These are phyloP conservation scores for Allobates femoralis DNA, from an alignment of 2,797 vertebrate species.

Conservation along the genomic window DNA sequence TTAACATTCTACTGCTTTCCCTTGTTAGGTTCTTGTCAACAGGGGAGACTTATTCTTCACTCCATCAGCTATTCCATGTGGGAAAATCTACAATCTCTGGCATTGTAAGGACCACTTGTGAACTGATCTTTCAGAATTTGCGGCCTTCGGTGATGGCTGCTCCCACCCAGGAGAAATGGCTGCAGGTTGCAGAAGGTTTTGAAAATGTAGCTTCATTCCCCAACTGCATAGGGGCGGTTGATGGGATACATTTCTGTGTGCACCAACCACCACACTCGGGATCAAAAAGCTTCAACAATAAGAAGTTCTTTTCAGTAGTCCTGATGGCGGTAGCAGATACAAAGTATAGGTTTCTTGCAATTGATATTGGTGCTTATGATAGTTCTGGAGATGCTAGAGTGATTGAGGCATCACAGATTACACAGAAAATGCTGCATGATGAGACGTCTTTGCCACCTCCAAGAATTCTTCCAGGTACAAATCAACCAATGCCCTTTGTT, in stretches of 20 bases:
- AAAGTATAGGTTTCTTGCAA: slow-evolving; percentile 24
- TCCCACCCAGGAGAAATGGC: background rate
- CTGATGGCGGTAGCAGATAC: slow-evolving; percentile 25
- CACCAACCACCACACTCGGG: slow-evolving; percentile 24
- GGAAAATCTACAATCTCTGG: slow-evolving; percentile 29
- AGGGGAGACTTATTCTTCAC: slow-evolving; percentile 28
- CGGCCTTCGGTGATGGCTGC: background rate
- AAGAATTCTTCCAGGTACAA: background rate
- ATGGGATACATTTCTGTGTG: slow-evolving; percentile 25
- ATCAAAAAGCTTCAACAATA: slow-evolving; percentile 9
- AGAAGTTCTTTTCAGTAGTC: slow-evolving; percentile 26
- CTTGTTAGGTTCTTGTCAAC: slow-evolving; percentile 26
- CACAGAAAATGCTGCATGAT: slow-evolving; percentile 5
- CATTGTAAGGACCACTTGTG: slow-evolving; percentile 28
- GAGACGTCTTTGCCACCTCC: background rate
- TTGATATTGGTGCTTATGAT: slow-evolving; percentile 12
- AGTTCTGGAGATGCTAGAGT: slow-evolving; percentile 8
- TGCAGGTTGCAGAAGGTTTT: slow-evolving; percentile 14
- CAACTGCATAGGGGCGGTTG: slow-evolving; percentile 6
- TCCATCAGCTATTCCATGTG: slow-evolving; percentile 27
- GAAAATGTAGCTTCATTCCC: background rate
- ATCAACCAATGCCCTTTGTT: background rate
- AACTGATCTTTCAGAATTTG: slow-evolving; percentile 13
- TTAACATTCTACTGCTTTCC: background rate
- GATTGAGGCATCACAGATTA: slow-evolving; percentile 2